A percentile compares a stretch with the other conserved stretches of the same genome.
Conservation (phyloP, 2,797 vertebrate genomes). For the Mycteria americana region DNA sequence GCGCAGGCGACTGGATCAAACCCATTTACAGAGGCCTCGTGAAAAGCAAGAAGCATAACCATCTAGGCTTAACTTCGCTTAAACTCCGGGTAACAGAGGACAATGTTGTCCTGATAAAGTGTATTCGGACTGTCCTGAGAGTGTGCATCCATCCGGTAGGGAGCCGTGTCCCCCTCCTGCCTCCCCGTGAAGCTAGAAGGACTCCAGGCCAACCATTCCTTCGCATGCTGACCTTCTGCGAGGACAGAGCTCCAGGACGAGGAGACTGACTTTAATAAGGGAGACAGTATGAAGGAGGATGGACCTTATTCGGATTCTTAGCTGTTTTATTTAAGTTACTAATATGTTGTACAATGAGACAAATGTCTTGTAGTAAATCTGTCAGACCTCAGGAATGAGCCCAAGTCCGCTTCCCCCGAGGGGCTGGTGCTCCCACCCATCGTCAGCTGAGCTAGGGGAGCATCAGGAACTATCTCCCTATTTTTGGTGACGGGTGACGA, state of each 20-base stretch:
- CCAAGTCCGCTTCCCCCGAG: background rate
- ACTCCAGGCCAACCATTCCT: background rate
- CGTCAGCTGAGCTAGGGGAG: accelerated
- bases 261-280: background rate
- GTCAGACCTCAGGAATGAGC: background rate
- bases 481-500: background rate
- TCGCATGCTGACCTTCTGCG: background rate
- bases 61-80: background rate
- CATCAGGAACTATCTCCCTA: background rate
- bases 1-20: no score
- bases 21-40: background rate
- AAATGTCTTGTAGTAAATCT: accelerated
- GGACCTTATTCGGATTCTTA: background rate
- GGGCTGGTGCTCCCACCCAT: background rate
- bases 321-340: background rate
- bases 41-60: background rate
- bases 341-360: background rate
- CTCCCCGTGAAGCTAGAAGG: background rate
- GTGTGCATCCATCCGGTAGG: background rate
- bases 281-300: background rate
- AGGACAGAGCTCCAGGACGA: background rate
- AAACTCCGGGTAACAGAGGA: background rate
- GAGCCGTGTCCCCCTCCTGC: background rate
- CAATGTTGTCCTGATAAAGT: background rate
- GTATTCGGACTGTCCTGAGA: background rate